Evolutionary conservation across 2,888 invertebrate species (phyloP).

Genomic region (Seladonia tumulorum): DNA sequence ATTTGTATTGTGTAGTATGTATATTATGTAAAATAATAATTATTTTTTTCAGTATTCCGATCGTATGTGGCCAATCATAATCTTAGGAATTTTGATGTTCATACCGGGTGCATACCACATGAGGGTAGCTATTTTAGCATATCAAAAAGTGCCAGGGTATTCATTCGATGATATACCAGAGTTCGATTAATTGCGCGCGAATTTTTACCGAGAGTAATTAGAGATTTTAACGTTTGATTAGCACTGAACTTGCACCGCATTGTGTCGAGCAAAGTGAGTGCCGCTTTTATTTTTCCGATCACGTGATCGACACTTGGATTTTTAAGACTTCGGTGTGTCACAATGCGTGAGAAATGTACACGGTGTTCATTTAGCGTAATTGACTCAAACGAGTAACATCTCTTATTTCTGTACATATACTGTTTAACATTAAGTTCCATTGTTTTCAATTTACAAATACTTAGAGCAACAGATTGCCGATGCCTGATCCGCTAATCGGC

Average conservation of each 20-base stretch:
- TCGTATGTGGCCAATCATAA: conserved; percentile 94
- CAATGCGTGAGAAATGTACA: background rate
- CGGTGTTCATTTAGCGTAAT: background rate
- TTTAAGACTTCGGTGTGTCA: background rate
- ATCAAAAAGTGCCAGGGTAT: conserved; percentile 92
- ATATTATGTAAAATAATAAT: background rate
- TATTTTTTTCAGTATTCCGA: conserved; percentile 89
- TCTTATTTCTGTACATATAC: conserved; percentile 9
- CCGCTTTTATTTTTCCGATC: background rate
- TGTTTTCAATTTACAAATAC: background rate
- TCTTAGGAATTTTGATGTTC: conserved; percentile 95
- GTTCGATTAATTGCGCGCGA: conserved; percentile 87
- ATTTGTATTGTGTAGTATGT: background rate
- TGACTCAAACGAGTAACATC: background rate
- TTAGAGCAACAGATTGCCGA: background rate
- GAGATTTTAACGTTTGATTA: background rate
- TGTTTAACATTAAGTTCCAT: background rate
- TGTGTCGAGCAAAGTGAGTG: background rate
- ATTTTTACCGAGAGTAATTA: background rate
- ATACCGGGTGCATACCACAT: conserved; percentile 96
- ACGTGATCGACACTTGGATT: background rate
- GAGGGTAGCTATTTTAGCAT: conserved; percentile 94
- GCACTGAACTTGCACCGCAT: background rate
- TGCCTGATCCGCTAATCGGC: background rate
- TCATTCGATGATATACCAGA: conserved; percentile 96